Conservation (phyloP, 2,797 vertebrate species). For the Astyanax mexicanus region DNA sequence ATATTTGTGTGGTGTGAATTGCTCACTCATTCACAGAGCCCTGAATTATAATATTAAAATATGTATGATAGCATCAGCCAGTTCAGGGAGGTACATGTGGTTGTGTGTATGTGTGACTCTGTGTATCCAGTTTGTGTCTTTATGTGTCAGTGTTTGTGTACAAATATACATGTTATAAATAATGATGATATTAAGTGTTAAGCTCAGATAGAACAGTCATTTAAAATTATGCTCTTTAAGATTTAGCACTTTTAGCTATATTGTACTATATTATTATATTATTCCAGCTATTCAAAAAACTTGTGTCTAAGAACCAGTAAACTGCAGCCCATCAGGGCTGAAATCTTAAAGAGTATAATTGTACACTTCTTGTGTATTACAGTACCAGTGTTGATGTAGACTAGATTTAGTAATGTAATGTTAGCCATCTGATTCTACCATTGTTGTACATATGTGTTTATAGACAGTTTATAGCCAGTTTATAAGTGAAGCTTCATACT, state of each 20-base stretch:
- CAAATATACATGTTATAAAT: slow-evolving; percentile 56
- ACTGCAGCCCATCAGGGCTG: slow-evolving; percentile 23
- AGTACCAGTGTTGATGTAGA: slow-evolving; percentile 58
- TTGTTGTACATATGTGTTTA: slow-evolving; percentile 64
- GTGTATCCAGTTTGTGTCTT: slow-evolving; percentile 73
- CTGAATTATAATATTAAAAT: slow-evolving; percentile 21
- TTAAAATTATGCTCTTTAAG: slow-evolving; percentile 34
- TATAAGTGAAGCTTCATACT: slow-evolving; percentile 74
- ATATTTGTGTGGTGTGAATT: too few species aligned
- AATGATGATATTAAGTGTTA: not conserved
- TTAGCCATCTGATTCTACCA: slow-evolving; percentile 3
- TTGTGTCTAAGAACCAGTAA: too few species aligned
- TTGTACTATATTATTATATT: not conserved
- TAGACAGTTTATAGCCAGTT: slow-evolving; percentile 16
- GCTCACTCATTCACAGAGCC: slow-evolving; percentile 28
- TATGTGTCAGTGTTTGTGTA: slow-evolving; percentile 81
- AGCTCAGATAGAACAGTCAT: slow-evolving; percentile 13
- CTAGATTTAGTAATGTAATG: too few species aligned
- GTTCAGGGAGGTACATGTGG: slow-evolving; percentile 30
- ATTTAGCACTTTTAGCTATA: not conserved
- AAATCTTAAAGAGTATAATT: slow-evolving; percentile 75
- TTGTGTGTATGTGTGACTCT: slow-evolving; percentile 66
- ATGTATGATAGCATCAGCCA: slow-evolving; percentile 1
- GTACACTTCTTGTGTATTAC: slow-evolving; percentile 66
- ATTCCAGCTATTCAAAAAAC: slow-evolving; percentile 1